Evolutionary conservation across 2,888 invertebrate genomes (phyloP).

Genomic region (Aspidapion aeneum): DNA sequence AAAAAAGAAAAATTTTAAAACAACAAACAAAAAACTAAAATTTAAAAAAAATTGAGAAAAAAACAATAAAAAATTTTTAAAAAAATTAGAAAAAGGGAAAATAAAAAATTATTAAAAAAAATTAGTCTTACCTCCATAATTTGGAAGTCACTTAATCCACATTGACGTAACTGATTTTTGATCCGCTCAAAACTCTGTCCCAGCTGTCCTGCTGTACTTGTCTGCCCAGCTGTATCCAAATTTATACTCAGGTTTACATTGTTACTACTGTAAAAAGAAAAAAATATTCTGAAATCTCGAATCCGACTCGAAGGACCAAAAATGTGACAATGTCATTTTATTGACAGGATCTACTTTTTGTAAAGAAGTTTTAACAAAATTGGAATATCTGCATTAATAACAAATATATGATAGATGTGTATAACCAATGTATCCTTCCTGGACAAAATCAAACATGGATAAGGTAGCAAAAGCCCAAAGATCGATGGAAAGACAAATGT

Average conservation of each 20-base stretch:
- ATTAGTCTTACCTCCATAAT: background rate
- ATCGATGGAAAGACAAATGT: no score
- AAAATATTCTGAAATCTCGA: no score
- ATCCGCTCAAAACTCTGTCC: background rate
- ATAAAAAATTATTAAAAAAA: background rate
- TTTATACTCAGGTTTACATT: constrained; percentile 3
- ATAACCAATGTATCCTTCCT: no score
- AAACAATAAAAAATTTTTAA: background rate
- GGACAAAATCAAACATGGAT: no score
- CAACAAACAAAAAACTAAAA: background rate
- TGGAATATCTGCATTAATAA: no score
- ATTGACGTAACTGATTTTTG: background rate
- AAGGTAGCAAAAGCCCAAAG: no score
- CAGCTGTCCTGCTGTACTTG: background rate
- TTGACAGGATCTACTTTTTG: no score
- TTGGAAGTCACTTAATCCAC: background rate
- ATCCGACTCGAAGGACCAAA: background rate
- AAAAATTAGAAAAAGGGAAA: background rate
- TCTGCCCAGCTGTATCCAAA: background rate
- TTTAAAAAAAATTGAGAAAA: background rate
- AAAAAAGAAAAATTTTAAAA: no score
- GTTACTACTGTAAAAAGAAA: background rate
- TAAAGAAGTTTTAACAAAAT: no score
- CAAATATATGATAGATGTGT: no score
- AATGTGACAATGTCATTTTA: no score